Evolutionary conservation across 1,140 invertebrate genomes (phyloP), one percentile per base, ranked within the genome.

Genomic region (Aphaenogaster ashmeadi): DNA sequence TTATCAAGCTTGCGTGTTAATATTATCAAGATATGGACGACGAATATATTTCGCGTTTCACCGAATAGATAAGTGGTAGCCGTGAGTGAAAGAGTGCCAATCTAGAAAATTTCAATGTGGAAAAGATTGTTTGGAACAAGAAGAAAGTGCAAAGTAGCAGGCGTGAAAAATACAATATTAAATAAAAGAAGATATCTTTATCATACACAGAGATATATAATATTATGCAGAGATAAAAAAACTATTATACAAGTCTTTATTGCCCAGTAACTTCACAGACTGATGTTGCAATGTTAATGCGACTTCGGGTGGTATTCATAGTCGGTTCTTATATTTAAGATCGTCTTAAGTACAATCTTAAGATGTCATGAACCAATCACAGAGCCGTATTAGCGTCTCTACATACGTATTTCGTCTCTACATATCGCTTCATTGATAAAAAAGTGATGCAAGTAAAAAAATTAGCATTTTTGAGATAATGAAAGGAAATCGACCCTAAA

Each of bases 31-130:
- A 60, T 77, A 27, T 4, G 9, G 4, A 67, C 15, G 27, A 21
- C 54, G 4, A 60, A 77, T 75, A 77, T 41, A 77, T 77, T 77
- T 44, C n/a, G 36, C n/a, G 15, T 74, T 13, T 74, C 33, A 11
- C 41, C 18, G 13, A 38, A 27, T 38, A 77, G 74, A 77, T 77
- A 77, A 77, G 33, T 58, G 0, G 4, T 52, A 54, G 6, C 33
- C 33, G 4, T 11, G 6, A 15, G 1, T 56, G 41, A 75, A 38
- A 15, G 5, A 54, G 3, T 74, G 15, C 0, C 33, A n/a, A 47
- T 62, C 33, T 18, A 64, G 27, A 62, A 62, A 69, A 69, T 47
- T n/a, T 6, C 1, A 54, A 7, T 33, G 3, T 62, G 33, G 27
- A 62, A 62, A 52, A 36, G 2, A 52, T 74, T 36, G 36, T n/a